phyloP scores from a whole-genome alignment of 2,113 vertebrate genomes.

The Sylvilagus bachmani region DNA sequence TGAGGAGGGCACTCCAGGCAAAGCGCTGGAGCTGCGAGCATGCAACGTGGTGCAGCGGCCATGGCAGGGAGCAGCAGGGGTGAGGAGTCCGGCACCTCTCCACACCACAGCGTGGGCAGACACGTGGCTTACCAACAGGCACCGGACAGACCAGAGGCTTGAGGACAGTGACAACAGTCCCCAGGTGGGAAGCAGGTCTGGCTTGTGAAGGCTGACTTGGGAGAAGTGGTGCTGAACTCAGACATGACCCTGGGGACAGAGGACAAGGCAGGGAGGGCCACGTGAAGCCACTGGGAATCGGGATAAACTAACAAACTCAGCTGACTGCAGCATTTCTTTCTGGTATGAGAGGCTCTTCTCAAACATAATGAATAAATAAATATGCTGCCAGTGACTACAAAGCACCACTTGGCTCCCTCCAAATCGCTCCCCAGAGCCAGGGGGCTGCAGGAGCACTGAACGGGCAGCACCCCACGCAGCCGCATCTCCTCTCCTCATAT shows the following conservation, averaged over 20 bases:
- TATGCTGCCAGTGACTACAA: conserved; percentile 17
- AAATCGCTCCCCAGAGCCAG: background rate
- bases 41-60: no score
- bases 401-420: background rate
- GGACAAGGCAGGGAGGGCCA: background rate
- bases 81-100: no score
- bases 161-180: background rate
- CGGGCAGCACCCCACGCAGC: background rate
- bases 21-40: background rate
- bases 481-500: background rate
- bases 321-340: conserved; percentile 68
- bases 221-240: background rate
- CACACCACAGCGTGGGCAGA: background rate
- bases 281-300: background rate
- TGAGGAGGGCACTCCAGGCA: background rate
- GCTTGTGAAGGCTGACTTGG: background rate
- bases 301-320: conserved; percentile 40
- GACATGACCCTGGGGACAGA: background rate
- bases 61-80: background rate
- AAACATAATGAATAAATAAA: conserved; percentile 73
- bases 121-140: background rate
- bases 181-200: background rate
- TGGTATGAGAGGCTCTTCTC: conserved; percentile 10
- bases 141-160: background rate
- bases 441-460: fast-evolving